These are phyloP conservation scores for Steinernema carpocapsae DNA, from an alignment of 2,888 invertebrate species.

Conservation along the genomic window DNA sequence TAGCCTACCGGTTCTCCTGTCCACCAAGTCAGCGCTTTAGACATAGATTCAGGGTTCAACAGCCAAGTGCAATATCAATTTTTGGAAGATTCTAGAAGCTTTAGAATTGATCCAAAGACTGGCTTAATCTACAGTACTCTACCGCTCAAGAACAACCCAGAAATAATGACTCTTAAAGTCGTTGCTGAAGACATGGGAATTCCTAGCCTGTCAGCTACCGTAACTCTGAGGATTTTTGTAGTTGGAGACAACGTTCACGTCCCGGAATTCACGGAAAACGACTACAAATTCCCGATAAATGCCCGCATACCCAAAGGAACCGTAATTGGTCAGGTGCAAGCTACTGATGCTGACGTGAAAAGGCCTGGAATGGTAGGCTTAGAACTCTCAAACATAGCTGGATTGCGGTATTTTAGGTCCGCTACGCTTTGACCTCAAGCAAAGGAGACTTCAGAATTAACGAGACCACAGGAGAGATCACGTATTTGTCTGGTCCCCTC, in stretches of 20 bases:
- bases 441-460: conserved; percentile 7
- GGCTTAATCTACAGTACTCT: conserved; percentile 25
- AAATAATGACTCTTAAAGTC: not conserved
- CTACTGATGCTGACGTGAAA: conserved; percentile 52
- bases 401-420: not conserved
- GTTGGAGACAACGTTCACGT: not conserved
- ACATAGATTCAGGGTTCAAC: conserved; percentile 1
- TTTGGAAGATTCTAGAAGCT: not conserved
- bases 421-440: not conserved
- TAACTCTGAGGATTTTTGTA: not conserved
- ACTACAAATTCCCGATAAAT: conserved; percentile 42
- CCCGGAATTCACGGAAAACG: conserved; percentile 56
- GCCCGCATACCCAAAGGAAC: conserved; percentile 44
- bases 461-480: conserved; percentile 10
- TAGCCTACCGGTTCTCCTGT: not conserved
- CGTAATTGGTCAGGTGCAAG: conserved; percentile 52
- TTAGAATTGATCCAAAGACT: not conserved
- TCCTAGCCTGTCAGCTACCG: not conserved
- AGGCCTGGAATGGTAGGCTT: conserved; percentile 14
- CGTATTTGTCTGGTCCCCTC: not conserved
- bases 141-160: not conserved
- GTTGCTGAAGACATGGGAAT: conserved; percentile 2
- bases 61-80: not conserved
- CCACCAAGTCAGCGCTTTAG: not conserved
- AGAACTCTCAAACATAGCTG: not conserved